Conservation (phyloP, 2,888 invertebrate genomes). For the Melieria picta region DNA sequence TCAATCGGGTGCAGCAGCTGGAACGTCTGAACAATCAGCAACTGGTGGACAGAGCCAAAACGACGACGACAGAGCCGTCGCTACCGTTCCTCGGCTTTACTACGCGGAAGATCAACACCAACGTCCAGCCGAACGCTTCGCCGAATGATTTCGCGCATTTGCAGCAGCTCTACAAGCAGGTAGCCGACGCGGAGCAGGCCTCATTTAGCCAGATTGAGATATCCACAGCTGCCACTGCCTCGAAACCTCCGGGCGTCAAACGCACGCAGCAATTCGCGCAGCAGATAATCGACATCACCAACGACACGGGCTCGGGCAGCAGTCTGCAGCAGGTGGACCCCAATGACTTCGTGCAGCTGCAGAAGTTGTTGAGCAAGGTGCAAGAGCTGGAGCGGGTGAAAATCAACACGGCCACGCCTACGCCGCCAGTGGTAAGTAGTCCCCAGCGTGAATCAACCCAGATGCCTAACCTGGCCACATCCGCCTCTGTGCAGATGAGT, state of each 20-base stretch:
- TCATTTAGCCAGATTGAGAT: constrained; percentile 51
- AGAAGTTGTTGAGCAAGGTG: constrained; percentile 67
- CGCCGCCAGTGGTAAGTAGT: constrained; percentile 32
- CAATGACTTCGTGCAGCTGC: constrained; percentile 68
- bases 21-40: constrained; percentile 51
- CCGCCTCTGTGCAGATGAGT: constrained; percentile 55
- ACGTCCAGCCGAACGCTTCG: constrained; percentile 40
- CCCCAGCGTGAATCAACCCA: constrained; percentile 35
- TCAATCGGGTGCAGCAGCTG: constrained; percentile 66
- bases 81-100: constrained; percentile 48
- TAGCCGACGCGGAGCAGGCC: constrained; percentile 38
- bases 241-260: constrained; percentile 41
- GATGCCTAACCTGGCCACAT: constrained; percentile 49
- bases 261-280: constrained; percentile 45
- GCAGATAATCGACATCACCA: constrained; percentile 55
- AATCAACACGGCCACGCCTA: constrained; percentile 41
- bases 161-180: constrained; percentile 50
- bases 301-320: constrained; percentile 49
- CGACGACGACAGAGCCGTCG: constrained; percentile 37
- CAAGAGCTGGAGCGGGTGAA: constrained; percentile 60
- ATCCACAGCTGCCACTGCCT: constrained; percentile 55
- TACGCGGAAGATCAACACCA: constrained; percentile 53
- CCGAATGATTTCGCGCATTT: constrained; percentile 58
- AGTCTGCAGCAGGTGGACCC: constrained; percentile 62
- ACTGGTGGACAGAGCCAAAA: constrained; percentile 15